A percentile compares a stretch with the other conserved stretches of the same genome.
These are phyloP conservation scores for Lutjanus erythropterus DNA, from an alignment of 2,113 vertebrate genomes.

Conservation along the genomic window DNA sequence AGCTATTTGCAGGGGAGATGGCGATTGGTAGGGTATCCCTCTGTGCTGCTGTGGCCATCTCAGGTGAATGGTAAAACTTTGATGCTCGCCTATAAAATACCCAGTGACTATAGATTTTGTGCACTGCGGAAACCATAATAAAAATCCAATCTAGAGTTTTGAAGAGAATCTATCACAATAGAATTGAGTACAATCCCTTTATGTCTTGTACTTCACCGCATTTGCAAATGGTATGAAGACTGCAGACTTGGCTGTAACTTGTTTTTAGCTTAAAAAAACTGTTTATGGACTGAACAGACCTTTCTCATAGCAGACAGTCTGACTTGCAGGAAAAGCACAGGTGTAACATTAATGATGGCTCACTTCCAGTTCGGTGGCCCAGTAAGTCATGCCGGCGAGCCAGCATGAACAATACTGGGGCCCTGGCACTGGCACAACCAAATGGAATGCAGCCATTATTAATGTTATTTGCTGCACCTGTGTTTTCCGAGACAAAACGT, in stretches of 20 bases:
- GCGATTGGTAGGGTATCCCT: conserved; percentile 45
- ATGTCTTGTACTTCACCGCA: conserved; percentile 51
- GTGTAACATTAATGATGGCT: conserved; percentile 27
- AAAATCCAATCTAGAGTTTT: conserved; percentile 70
- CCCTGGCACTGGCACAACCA: neutral
- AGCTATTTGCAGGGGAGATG: conserved; percentile 63
- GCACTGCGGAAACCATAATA: conserved; percentile 49
- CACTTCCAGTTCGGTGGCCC: conserved; percentile 1
- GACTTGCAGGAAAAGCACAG: conserved; percentile 7
- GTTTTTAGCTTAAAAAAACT: neutral
- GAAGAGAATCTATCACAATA: conserved; percentile 51
- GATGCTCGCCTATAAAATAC: conserved; percentile 64
- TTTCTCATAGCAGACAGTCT: conserved; percentile 11
- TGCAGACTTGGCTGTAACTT: conserved; percentile 39
- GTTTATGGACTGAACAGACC: neutral
- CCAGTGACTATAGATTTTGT: conserved; percentile 56
- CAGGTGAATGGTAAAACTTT: conserved; percentile 75
- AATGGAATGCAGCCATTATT: conserved; percentile 34
- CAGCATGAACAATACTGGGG: neutral
- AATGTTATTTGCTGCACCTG: conserved; percentile 30
- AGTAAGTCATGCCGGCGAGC: conserved; percentile 5
- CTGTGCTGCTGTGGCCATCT: conserved; percentile 28
- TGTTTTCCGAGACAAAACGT: conserved; percentile 16
- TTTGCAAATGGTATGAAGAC: conserved; percentile 40
- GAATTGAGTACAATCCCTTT: conserved; percentile 45